Evolutionary conservation across 2,113 vertebrate species (phyloP).

Genomic region (Microcebus tavaratra): DNA sequence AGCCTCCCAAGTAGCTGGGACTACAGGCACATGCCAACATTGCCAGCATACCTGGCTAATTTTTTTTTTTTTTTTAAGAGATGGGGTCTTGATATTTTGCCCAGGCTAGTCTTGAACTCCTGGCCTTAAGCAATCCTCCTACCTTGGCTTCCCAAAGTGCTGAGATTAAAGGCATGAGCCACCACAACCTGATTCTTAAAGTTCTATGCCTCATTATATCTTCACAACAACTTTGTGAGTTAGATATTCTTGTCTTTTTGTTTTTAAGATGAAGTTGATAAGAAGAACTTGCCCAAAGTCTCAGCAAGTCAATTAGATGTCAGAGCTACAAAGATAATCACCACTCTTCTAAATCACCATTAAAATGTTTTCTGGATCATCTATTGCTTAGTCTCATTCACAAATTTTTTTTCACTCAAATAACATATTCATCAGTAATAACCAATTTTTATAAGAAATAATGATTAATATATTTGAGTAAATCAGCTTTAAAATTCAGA

Average conservation of each 20-base stretch:
- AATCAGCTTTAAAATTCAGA: neutral
- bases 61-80: too few relatives aligned
- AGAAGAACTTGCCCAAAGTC: neutral
- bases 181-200: neutral
- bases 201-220: neutral
- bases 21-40: too few relatives aligned
- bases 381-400: neutral
- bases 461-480: neutral
- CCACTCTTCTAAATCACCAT: neutral
- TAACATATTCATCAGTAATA: neutral
- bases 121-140: too few relatives aligned
- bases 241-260: neutral
- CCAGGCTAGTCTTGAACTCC: too few relatives aligned
- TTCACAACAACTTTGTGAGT: neutral
- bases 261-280: slow-evolving; percentile 9
- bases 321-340: neutral
- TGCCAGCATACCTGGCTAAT: too few relatives aligned
- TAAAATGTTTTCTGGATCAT: neutral
- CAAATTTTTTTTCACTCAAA: neutral
- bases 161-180: too few relatives aligned
- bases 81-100: too few relatives aligned
- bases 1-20: too few relatives aligned
- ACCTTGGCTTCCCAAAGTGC: too few relatives aligned
- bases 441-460: slow-evolving; percentile 22
- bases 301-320: neutral